Evolutionary conservation across 2,113 vertebrate species (phyloP).

Genomic region (Poecilia latipinna): DNA sequence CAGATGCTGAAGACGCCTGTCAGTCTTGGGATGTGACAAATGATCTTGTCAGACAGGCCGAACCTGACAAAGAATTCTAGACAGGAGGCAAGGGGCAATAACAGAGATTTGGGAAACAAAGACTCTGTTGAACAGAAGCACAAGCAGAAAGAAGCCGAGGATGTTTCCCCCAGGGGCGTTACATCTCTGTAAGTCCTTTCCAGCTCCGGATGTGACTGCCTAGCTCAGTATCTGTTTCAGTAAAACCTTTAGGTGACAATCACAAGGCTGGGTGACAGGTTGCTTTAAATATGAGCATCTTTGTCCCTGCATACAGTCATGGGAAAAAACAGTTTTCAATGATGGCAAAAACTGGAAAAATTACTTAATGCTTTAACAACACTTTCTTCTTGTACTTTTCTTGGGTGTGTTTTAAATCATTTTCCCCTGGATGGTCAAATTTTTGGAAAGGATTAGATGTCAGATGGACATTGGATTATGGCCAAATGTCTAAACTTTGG

Average conservation of each 20-base stretch:
- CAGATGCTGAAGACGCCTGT: too few species aligned
- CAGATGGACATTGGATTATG: too few species aligned
- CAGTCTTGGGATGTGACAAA: background rate
- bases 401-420: background rate
- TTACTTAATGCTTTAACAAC: background rate
- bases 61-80: constrained; percentile 43
- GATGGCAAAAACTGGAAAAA: too few species aligned
- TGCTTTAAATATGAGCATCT: background rate
- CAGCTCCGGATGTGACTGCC: background rate
- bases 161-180: background rate
- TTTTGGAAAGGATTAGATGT: too few species aligned
- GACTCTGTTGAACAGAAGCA: background rate
- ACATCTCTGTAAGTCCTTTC: background rate
- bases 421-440: too few species aligned
- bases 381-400: background rate
- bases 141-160: too few species aligned
- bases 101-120: constrained; percentile 6
- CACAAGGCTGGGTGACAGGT: background rate
- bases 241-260: background rate
- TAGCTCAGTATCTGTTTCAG: background rate
- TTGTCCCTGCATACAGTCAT: too few species aligned
- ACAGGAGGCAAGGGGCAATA: background rate
- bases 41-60: constrained; percentile 43
- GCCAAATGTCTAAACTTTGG: too few species aligned
- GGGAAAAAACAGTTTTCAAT: too few species aligned